Conservation (phyloP, 2,797 vertebrate species). For the Phyllotis vaccarum region DNA sequence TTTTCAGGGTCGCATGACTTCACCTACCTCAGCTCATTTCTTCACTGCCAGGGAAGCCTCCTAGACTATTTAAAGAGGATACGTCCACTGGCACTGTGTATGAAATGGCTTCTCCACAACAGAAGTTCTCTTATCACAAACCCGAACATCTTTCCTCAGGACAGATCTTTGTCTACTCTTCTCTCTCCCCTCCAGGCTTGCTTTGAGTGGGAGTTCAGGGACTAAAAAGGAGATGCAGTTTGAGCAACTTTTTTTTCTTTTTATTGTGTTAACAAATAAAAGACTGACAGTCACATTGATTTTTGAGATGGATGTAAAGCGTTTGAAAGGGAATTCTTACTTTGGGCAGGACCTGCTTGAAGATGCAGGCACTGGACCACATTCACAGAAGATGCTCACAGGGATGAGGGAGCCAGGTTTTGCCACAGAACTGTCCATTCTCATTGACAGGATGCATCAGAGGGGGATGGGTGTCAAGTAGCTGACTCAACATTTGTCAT, state of each 20-base stretch:
- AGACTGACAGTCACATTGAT: slow-evolving; percentile 70
- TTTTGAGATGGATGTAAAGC: slow-evolving; percentile 75
- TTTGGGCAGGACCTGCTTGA: not conserved
- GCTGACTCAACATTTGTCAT: slow-evolving; percentile 26
- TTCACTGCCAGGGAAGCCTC: slow-evolving; percentile 43
- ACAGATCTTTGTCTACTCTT: not conserved
- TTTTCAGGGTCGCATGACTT: not conserved
- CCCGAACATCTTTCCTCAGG: slow-evolving; percentile 45
- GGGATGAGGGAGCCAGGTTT: slow-evolving; percentile 65
- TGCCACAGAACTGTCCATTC: not conserved
- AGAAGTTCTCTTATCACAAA: slow-evolving; percentile 50
- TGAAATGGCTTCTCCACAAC: slow-evolving; percentile 72
- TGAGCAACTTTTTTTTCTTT: slow-evolving; percentile 75
- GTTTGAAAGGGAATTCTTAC: slow-evolving; percentile 64
- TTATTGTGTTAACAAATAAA: slow-evolving; percentile 73
- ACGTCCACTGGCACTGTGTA: not conserved
- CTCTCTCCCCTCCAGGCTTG: not conserved
- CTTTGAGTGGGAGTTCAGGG: slow-evolving; percentile 24
- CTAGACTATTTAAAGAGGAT: slow-evolving; percentile 20
- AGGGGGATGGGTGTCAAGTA: not conserved
- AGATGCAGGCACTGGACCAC: not conserved
- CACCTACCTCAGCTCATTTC: slow-evolving; percentile 40
- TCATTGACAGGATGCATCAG: slow-evolving; percentile 14
- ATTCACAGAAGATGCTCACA: slow-evolving; percentile 31
- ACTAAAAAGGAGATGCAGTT: slow-evolving; percentile 70